phyloP scores from a whole-genome alignment of 2,888 invertebrate genomes.

The Gymnocheta viridis region DNA sequence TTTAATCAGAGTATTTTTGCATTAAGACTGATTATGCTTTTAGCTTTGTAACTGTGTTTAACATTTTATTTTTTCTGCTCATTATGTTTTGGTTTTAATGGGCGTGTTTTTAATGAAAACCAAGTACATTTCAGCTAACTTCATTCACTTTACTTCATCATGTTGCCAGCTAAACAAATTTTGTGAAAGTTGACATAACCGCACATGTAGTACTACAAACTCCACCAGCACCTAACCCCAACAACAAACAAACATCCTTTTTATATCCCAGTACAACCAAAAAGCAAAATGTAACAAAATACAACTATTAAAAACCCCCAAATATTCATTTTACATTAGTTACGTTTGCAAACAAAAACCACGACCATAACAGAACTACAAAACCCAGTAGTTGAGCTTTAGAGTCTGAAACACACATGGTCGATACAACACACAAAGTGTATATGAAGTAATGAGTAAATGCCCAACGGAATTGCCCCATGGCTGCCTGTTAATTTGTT shows the following conservation, averaged over 20 bases:
- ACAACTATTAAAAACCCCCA: conserved; percentile 10
- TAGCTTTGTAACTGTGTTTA: conserved; percentile 37
- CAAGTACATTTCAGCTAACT: conserved; percentile 62
- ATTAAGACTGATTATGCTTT: conserved; percentile 67
- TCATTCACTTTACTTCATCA: conserved; percentile 72
- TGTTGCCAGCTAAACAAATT: conserved; percentile 78
- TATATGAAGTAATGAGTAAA: conserved; percentile 28
- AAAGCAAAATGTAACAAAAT: conserved; percentile 69
- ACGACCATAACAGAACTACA: conserved; percentile 48
- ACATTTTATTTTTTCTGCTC: background rate
- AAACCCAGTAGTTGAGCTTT: conserved; percentile 60
- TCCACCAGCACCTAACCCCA: conserved; percentile 4
- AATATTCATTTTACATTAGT: conserved; percentile 55
- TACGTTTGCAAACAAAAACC: conserved; percentile 50
- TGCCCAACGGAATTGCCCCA: conserved; percentile 61
- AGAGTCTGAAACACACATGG: conserved; percentile 20
- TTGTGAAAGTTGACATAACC: conserved; percentile 79
- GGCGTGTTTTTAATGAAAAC: conserved; percentile 73
- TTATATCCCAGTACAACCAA: conserved; percentile 38
- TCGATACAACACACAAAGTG: background rate
- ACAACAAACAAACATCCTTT: conserved; percentile 29
- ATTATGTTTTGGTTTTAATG: conserved; percentile 68
- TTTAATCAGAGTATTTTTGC: conserved; percentile 64
- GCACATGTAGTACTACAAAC: conserved; percentile 74
- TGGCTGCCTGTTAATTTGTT: conserved; percentile 55